Base-by-base conservation (phyloP, 2,888 invertebrate genomes). In the Drosophila barbarae region DNA sequence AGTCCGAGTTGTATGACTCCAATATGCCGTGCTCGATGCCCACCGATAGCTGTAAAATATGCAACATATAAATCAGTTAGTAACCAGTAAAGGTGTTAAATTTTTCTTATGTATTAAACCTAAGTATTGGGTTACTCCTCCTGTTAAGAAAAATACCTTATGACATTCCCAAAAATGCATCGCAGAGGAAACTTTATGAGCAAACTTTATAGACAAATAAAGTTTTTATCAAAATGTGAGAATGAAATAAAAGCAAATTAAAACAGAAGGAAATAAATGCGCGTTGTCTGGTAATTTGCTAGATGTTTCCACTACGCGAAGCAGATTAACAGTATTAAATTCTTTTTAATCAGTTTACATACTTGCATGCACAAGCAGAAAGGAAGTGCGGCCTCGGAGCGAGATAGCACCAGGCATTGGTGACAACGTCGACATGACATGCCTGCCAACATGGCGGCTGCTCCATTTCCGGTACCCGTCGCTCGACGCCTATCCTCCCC, bases 1-100 rank as follows among this genome's bases (percentile, higher is more conserved):
- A 94, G 86, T 94, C 93, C 6, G 91, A 91, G 82, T 94, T 93
- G 86, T 93, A 94, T 0, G 93, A 93, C 77, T 93, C 93, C 30
- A 94, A 84, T 36, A 91, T 90, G 1, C 94, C 94, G 75, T 94
- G 93, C 88, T 94, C 94, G 13, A 95, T 91, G 1, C 93, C 92
- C 64, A 95, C 90, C 73, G 94, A 94, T 38, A 95, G 90, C 95
- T 95, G 90, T 5, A 28, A 10, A 42, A 15, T n/a, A 42, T 9
- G 28, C 9, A 23, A 21, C 13, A 23, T 13, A 39, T 15, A 15
- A 18, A 5, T n/a, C 2, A 23, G 18, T 47, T 23, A 15, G 23
- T 34, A 32, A 53, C 23, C 23, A 23, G 15, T n/a, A 21, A 30
- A 15, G 9, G 9, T 15, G 6, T 13, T 51, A 3, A 21, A 39